These are phyloP conservation scores for Hylaea fasciaria DNA, from an alignment of 2,888 invertebrate genomes.

Conservation along the genomic window DNA sequence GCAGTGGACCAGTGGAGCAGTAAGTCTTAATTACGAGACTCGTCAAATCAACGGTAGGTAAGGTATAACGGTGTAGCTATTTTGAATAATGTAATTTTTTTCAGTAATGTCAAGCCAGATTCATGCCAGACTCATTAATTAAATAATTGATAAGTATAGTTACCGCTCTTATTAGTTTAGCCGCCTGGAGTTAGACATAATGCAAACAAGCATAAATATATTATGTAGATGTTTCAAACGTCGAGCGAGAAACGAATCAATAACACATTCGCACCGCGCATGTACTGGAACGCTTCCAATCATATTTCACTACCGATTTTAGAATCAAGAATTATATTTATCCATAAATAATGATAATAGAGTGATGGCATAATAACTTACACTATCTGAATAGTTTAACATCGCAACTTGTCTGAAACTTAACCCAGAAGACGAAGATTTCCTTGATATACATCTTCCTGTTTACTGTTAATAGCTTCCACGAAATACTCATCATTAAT, in stretches of 20 bases:
- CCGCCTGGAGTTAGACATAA: background rate
- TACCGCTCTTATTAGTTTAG: too few relatives aligned
- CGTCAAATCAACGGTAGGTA: too few relatives aligned
- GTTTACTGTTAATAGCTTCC: too few relatives aligned
- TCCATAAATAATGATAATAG: background rate
- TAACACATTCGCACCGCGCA: conserved; percentile 37
- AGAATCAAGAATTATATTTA: background rate
- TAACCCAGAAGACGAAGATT: too few relatives aligned
- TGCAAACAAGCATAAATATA: background rate
- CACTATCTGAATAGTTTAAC: background rate
- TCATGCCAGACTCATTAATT: background rate
- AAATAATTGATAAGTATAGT: background rate
- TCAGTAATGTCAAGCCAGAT: too few relatives aligned
- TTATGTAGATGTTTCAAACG: background rate
- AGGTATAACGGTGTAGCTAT: too few relatives aligned
- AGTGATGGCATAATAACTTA: background rate
- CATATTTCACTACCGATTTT: conserved; percentile 21
- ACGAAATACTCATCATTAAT: too few relatives aligned
- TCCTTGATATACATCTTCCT: too few relatives aligned
- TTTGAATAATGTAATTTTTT: too few relatives aligned
- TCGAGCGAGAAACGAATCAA: conserved; percentile 34
- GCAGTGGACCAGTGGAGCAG: too few relatives aligned
- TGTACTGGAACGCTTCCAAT: conserved; percentile 41
- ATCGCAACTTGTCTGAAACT: too few relatives aligned
- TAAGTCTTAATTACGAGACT: too few relatives aligned